A percentile compares a stretch with the other conserved stretches of the same genome.
Conservation (phyloP, 2,888 invertebrate genomes). For the Eilema griseolum region DNA sequence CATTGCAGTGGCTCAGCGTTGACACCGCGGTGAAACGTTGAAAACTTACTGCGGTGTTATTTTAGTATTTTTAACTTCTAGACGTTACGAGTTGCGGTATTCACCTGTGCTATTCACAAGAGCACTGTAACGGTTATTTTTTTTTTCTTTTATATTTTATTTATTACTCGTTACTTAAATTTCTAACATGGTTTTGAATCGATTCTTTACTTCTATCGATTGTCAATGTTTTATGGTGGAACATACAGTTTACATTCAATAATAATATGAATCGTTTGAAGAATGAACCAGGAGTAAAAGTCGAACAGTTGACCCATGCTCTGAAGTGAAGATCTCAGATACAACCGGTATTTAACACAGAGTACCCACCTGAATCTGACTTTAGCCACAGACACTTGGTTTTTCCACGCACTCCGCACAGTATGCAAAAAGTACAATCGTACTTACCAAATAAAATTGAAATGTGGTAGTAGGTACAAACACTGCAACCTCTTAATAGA, state of each 20-base stretch:
- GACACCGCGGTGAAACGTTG: constrained; percentile 38
- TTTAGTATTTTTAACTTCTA: constrained; percentile 32
- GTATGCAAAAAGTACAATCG: neutral
- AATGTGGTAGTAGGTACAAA: neutral
- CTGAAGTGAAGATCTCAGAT: neutral
- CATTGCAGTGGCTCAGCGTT: constrained; percentile 43
- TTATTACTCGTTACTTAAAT: neutral
- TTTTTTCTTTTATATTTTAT: neutral
- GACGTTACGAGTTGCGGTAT: constrained; percentile 16
- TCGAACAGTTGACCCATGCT: neutral
- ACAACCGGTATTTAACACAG: neutral
- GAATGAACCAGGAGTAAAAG: neutral
- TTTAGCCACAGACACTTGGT: too few species aligned
- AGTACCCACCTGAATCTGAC: neutral
- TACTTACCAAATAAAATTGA: neutral
- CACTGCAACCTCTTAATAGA: neutral
- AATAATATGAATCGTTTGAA: too few species aligned
- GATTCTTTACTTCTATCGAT: neutral
- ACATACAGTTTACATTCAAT: too few species aligned
- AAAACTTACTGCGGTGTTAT: constrained; percentile 45
- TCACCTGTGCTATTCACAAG: constrained; percentile 11
- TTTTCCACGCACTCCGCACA: too few species aligned
- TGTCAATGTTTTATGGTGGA: neutral
- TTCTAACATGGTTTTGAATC: neutral
- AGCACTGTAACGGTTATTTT: constrained; percentile 28